A percentile compares a stretch with the other conserved stretches of the same genome.
Evolutionary conservation across 2,797 vertebrate species (phyloP).

Genomic region (Hirundo rustica): DNA sequence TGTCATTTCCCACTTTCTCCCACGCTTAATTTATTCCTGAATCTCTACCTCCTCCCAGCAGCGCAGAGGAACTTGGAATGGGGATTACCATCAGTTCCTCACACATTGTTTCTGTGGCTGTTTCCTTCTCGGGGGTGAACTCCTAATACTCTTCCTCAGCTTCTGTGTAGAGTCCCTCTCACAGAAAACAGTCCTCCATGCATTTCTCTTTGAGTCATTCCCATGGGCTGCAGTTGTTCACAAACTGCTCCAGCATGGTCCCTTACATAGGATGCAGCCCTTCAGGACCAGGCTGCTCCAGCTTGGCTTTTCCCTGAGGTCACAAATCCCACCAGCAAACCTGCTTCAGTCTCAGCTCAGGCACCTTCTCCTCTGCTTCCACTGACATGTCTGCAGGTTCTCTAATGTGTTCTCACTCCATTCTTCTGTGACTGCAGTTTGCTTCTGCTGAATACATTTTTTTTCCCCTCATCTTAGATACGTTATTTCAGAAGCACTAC

Average conservation of each 20-base stretch:
- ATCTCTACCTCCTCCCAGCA: not conserved
- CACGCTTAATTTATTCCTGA: not conserved
- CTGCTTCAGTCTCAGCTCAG: not conserved
- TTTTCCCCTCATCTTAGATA: not conserved
- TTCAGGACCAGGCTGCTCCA: not conserved
- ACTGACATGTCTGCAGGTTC: not conserved
- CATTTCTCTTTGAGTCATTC: not conserved
- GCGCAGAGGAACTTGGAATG: fast-evolving
- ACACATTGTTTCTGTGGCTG: not conserved
- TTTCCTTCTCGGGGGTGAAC: not conserved
- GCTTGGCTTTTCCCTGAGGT: not conserved
- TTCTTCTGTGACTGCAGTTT: not conserved
- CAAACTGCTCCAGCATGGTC: not conserved
- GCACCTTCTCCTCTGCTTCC: not conserved
- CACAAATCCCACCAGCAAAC: not conserved
- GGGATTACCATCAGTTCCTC: not conserved
- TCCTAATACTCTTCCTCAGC: not conserved
- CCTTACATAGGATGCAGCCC: not conserved
- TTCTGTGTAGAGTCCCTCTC: not conserved
- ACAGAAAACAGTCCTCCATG: not conserved
- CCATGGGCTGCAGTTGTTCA: not conserved
- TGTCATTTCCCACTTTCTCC: not conserved
- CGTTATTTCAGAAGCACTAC: not conserved
- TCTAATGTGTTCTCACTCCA: not conserved
- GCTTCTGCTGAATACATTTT: not conserved